A percentile compares a stretch with the other conserved stretches of the same genome.
phyloP scores from a whole-genome alignment of 2,888 invertebrate genomes.

The Cephus pulcher region DNA sequence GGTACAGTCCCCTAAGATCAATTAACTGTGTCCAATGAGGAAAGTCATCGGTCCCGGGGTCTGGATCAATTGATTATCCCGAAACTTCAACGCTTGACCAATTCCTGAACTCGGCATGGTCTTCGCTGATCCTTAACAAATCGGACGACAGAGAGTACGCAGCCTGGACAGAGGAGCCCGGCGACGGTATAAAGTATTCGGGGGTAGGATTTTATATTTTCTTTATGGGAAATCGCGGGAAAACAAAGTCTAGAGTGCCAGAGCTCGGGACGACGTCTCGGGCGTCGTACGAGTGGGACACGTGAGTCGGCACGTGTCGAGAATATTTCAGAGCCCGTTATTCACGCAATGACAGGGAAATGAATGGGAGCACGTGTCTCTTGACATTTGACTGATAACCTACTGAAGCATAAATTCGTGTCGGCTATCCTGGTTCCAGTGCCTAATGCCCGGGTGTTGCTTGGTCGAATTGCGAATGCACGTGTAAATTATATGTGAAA shows the following conservation, averaged over 20 bases:
- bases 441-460: slow-evolving; percentile 18
- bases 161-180: background rate
- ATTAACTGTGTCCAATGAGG: background rate
- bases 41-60: background rate
- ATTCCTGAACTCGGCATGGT: background rate
- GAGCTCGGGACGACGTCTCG: background rate
- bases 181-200: background rate
- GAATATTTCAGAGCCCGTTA: slow-evolving; percentile 61
- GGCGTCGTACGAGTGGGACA: slow-evolving; percentile 19
- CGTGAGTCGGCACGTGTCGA: slow-evolving; percentile 41
- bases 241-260: background rate
- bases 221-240: background rate
- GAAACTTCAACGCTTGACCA: background rate
- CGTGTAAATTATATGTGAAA: background rate
- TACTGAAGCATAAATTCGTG: slow-evolving; percentile 46
- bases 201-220: background rate
- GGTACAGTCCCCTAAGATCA: background rate
- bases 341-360: slow-evolving; percentile 65
- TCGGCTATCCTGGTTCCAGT: slow-evolving; percentile 44
- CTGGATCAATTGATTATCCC: background rate
- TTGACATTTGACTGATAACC: slow-evolving; percentile 60
- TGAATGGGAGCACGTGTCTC: slow-evolving; percentile 61
- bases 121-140: background rate
- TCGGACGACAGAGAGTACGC: background rate
- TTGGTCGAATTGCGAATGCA: background rate